Base-by-base conservation (phyloP, 2,888 invertebrate genomes). In the Brachylomia viminalis region DNA sequence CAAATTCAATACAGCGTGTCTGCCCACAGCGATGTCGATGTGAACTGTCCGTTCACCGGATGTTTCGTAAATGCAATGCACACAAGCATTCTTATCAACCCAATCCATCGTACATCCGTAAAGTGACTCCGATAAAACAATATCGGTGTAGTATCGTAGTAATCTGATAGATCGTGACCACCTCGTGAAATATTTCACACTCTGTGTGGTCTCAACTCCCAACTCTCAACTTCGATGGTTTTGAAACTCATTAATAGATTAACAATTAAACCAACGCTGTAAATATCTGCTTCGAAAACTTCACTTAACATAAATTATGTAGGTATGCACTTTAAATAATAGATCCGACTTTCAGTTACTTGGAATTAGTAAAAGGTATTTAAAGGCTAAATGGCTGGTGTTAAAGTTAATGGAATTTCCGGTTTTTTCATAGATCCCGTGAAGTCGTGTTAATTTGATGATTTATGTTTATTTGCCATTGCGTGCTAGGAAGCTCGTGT, bases 121-220 rank as follows among this genome's bases (percentile, higher is more conserved):
- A 84, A 86, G 79, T 84, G 77, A 86, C 86, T 87, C 79, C 85
- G 87, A 84, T 89, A 88, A 89, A 87, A 88, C 87, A 88, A 88
- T 88, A 87, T 91, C 88, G 84, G 87, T 85, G 88, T 88, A 86
- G 83, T 85, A 89, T 88, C 83, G 33, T 59, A 83, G 71, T 86
- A 83, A 86, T 87, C 84, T 73, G 87, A 83, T 82, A 87, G 84
- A 86, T 91, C 91, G 90, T 91, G 91, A 89, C 86, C 87, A 78
- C 77, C 81, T 90, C 90, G 87, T 88, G 90, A 90, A 92, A 92
- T 86, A 88, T 88, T 88, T 85, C 82, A 87, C 86, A 89, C 87
- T 87, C 86, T 86, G 88, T 92, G 93, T 93, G 93, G 88, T 88
- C 88, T 54, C 38, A 56, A 74, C 69, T 83, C 77, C 49, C 38